phyloP scores from a whole-genome alignment of 2,888 invertebrate genomes.

The Arctia plantaginis region DNA sequence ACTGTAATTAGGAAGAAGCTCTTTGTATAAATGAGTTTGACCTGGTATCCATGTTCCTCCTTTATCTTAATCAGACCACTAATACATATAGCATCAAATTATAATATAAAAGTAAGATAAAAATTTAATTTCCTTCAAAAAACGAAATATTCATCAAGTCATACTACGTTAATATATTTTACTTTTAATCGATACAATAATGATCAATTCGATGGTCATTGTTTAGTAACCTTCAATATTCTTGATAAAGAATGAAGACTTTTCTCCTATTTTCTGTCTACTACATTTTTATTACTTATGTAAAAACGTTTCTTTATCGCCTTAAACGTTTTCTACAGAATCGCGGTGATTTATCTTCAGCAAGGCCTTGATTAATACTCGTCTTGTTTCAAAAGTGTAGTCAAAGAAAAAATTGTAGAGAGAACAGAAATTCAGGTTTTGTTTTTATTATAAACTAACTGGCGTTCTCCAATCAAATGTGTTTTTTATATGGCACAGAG shows the following conservation, averaged over 20 bases:
- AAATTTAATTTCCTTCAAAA: neutral
- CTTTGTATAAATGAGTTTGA: too few relatives aligned
- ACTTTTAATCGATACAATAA: too few relatives aligned
- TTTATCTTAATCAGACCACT: too few relatives aligned
- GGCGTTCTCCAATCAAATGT: too few relatives aligned
- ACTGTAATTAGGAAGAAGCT: too few relatives aligned
- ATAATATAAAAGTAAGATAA: neutral
- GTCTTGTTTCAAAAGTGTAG: slow-evolving; percentile 1
- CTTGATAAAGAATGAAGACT: neutral
- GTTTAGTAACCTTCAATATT: neutral
- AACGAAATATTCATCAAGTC: neutral
- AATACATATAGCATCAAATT: too few relatives aligned
- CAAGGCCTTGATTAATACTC: slow-evolving; percentile 10
- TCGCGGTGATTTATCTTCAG: neutral
- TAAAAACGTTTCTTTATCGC: neutral
- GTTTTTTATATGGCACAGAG: too few relatives aligned
- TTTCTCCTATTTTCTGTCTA: neutral
- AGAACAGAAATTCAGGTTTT: neutral
- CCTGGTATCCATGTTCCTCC: too few relatives aligned
- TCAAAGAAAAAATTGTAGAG: neutral
- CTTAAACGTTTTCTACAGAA: neutral
- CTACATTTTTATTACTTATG: neutral
- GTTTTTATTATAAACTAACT: too few relatives aligned
- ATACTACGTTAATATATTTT: too few relatives aligned
- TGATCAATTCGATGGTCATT: too few relatives aligned